phyloP scores from a whole-genome alignment of 1,140 invertebrate species.

The Melipona quadrifasciata region DNA sequence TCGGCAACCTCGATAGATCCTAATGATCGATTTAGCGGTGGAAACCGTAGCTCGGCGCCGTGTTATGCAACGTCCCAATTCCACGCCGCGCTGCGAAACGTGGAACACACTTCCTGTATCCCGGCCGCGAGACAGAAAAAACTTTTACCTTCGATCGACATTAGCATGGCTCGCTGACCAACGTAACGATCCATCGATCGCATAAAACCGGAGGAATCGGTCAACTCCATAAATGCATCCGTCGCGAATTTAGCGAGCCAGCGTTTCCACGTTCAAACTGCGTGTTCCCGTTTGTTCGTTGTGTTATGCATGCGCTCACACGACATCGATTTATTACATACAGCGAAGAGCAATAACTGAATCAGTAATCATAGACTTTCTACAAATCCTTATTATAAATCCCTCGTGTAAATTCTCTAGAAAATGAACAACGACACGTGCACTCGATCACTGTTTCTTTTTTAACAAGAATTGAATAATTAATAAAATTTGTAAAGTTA shows the following conservation, averaged over 20 bases:
- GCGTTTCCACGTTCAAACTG: constrained; percentile 42
- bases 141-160: constrained; percentile 65
- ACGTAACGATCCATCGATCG: constrained; percentile 40
- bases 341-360: too few relatives aligned
- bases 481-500: too few relatives aligned
- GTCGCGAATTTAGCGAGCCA: constrained; percentile 62
- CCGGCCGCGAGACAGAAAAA: constrained; percentile 62
- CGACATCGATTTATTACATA: neutral
- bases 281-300: constrained; percentile 50
- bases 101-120: constrained; percentile 41
- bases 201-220: neutral
- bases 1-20: constrained; percentile 40
- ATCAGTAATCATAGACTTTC: too few relatives aligned
- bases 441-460: too few relatives aligned
- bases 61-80: constrained; percentile 52
- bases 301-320: constrained; percentile 33
- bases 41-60: constrained; percentile 23
- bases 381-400: too few relatives aligned
- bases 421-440: too few relatives aligned
- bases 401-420: too few relatives aligned
- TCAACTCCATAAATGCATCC: constrained; percentile 59
- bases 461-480: too few relatives aligned
- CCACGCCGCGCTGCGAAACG: constrained; percentile 21
- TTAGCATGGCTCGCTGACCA: constrained; percentile 50
- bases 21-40: constrained; percentile 40